Evolutionary conservation across 2,888 invertebrate species (phyloP).

Genomic region (Allophyes oxyacanthae): DNA sequence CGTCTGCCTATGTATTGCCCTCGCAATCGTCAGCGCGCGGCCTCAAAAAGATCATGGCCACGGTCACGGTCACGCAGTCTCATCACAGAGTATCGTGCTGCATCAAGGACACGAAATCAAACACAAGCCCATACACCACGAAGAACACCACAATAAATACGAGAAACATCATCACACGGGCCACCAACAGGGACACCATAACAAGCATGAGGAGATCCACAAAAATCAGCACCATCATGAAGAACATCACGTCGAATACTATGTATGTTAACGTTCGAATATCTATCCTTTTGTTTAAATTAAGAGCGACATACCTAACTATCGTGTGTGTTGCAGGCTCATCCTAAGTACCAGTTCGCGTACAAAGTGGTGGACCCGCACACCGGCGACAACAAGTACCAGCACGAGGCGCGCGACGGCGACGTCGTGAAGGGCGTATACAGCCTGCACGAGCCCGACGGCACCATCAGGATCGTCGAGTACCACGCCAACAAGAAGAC

Average conservation of each 20-base stretch:
- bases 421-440: constrained; percentile 89
- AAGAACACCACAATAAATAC: constrained; percentile 12
- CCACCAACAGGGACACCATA: too few relatives aligned
- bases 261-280: constrained; percentile 34
- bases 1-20: constrained; percentile 43
- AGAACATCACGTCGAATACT: constrained; percentile 52
- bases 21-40: constrained; percentile 43
- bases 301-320: background rate
- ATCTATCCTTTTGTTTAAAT: background rate
- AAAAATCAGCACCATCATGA: constrained; percentile 8
- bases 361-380: constrained; percentile 84
- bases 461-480: constrained; percentile 69
- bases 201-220: background rate
- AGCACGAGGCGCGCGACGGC: constrained; percentile 84
- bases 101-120: constrained; percentile 58
- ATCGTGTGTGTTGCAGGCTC: constrained; percentile 54
- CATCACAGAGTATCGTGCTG: constrained; percentile 66
- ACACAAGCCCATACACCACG: constrained; percentile 15
- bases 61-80: constrained; percentile 61
- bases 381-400: constrained; percentile 85
- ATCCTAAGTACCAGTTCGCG: constrained; percentile 82
- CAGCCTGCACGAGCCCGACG: constrained; percentile 78
- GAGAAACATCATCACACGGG: constrained; percentile 11
- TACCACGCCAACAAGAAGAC: constrained; percentile 64
- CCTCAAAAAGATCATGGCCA: constrained; percentile 44